A percentile compares a stretch with the other conserved stretches of the same genome.
phyloP scores from a whole-genome alignment of 2,113 vertebrate genomes.

The Grammomys surdaster region DNA sequence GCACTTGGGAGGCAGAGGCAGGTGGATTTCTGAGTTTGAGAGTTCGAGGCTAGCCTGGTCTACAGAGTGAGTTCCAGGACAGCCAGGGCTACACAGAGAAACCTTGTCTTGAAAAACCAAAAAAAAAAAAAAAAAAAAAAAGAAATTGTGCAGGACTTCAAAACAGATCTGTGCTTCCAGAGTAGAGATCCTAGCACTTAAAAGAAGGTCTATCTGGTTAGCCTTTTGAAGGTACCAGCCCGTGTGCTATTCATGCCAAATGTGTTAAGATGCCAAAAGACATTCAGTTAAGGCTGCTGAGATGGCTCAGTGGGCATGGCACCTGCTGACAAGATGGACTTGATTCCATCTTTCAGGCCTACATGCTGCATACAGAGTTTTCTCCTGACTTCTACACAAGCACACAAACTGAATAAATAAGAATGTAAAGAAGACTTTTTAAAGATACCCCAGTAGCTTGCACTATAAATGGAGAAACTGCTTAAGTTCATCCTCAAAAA shows the following conservation, averaged over 20 bases:
- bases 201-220: not conserved
- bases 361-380: not conserved
- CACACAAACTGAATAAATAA: not conserved
- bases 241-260: not conserved
- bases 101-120: no score
- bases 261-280: not conserved
- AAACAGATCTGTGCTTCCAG: not conserved
- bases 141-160: not conserved
- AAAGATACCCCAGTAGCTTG: not conserved
- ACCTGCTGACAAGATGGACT: not conserved
- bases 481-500: not conserved
- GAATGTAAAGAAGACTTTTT: not conserved
- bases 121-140: no score
- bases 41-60: no score
- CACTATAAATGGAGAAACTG: not conserved
- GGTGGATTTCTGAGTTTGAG: no score
- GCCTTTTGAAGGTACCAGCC: not conserved
- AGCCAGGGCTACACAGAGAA: no score
- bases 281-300: not conserved
- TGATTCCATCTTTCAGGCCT: not conserved
- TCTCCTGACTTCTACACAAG: not conserved
- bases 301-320: not conserved
- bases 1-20: no score
- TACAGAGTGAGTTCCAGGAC: no score
- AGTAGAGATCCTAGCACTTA: not conserved